Evolutionary conservation across 2,888 invertebrate species (phyloP).

Genomic region (Machimus atricapillus): DNA sequence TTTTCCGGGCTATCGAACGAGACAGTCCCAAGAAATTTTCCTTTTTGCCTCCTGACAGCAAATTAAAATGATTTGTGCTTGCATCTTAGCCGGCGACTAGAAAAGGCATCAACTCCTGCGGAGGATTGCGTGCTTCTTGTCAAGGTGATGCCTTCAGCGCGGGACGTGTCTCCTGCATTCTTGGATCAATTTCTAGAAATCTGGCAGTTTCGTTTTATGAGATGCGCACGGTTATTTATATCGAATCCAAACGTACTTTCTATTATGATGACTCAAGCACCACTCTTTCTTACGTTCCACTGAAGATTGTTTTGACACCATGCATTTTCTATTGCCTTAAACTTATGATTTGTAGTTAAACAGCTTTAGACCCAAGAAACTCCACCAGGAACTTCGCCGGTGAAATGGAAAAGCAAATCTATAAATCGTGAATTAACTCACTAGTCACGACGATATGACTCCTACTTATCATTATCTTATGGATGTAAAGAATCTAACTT

Average conservation of each 20-base stretch:
- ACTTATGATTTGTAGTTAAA: neutral
- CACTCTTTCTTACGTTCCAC: neutral
- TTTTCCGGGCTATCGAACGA: neutral
- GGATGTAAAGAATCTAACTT: no score
- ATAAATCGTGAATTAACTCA: neutral
- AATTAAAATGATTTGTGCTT: constrained; percentile 26
- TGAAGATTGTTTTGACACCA: neutral
- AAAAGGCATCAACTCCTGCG: neutral
- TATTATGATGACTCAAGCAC: neutral
- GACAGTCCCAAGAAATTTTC: neutral
- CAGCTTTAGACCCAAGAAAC: neutral
- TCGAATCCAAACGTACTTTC: neutral
- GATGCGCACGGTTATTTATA: neutral
- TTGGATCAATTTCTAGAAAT: neutral
- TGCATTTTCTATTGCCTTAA: neutral
- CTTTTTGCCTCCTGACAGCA: constrained; percentile 17
- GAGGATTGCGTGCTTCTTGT: neutral
- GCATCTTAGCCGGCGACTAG: neutral
- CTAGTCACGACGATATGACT: neutral
- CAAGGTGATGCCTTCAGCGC: neutral
- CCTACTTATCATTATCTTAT: neutral
- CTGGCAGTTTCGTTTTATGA: neutral
- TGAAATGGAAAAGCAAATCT: neutral
- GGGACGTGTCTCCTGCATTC: neutral
- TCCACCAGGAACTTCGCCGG: neutral